Base-by-base conservation (phyloP, 2,888 invertebrate genomes). In the Agriopis leucophaearia region DNA sequence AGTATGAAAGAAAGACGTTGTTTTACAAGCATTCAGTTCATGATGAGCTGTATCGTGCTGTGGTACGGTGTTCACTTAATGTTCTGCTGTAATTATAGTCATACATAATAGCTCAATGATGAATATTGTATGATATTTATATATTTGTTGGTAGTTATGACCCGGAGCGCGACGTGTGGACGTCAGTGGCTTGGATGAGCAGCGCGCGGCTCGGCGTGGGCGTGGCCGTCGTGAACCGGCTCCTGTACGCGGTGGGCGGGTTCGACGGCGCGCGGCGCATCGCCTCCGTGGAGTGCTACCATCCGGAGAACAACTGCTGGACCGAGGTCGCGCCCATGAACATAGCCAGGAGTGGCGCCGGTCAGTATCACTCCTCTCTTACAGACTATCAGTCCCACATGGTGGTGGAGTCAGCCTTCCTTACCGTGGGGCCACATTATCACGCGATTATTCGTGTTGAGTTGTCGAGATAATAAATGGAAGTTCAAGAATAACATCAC, bases 291-390 rank as follows among this genome's bases (percentile, higher is more conserved):
- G 99, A 99, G 92, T 97, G 98, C 88, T 99, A 98, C 89, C 97
- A 98, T 88, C 98, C 99, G 0, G 99, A 99, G 91, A 97, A 97
- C 85, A 96, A 98, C 85, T 96, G 96, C 78, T 99, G 99, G 99
- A 96, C 95, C 0, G 95, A 96, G 83, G 95, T 98, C 70, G 95
- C 97, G 15, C 92, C 97, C 0, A 97, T 98, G 97, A 94, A 95
- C 67, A 95, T 95, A 38, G 95, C 96, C 8, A 94, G 98, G 68
- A 98, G 98, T 84, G 98, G 98, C 36, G 97, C 98, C 70, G 98
- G 97, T 96, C 83, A 76, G 74, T 77, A 51, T 27, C 4, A 27
- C 27, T 7, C 13, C 12, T 50, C 1, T 12, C 13, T 47, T 35
- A 13, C 13, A 18, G 8, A 45, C 8, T n/a, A 10, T 42, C 12